Percentiles rank a stretch among this genome's conserved stretches.
Conservation (phyloP, 2,797 vertebrate species). For the Gobionotothen gibberifrons region DNA sequence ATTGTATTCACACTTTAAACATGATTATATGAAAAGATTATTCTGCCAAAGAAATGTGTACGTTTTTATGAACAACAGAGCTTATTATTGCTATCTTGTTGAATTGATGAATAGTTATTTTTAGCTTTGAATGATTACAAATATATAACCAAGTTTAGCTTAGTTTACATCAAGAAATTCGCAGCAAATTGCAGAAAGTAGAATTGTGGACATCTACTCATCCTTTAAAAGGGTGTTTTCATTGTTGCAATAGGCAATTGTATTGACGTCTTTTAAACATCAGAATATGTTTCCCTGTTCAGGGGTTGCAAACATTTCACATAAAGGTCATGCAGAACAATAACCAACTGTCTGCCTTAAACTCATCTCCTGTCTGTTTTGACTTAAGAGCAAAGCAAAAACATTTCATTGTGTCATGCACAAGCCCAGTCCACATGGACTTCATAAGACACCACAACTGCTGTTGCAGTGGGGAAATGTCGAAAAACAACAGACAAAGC, state of each 20-base stretch:
- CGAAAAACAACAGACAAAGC: constrained; percentile 5
- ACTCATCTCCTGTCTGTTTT: constrained; percentile 20
- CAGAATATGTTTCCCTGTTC: background rate
- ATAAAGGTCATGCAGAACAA: background rate
- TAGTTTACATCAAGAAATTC: background rate
- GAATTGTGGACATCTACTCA: background rate
- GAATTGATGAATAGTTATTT: background rate
- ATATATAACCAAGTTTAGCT: background rate
- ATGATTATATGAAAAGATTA: too few species aligned
- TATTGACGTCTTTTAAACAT: constrained; percentile 1
- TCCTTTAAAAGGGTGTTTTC: background rate
- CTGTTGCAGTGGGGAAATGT: background rate
- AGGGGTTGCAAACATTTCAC: constrained; percentile 17
- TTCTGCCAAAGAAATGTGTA: too few species aligned
- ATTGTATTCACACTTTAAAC: too few species aligned
- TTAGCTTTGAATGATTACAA: background rate
- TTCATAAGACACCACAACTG: background rate
- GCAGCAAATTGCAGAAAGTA: background rate
- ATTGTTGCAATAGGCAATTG: background rate
- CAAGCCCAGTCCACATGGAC: background rate
- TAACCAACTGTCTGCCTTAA: background rate
- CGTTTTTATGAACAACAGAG: too few species aligned
- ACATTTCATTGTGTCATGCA: background rate
- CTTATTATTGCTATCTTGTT: background rate
- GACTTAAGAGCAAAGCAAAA: background rate